phyloP scores from a whole-genome alignment of 2,797 vertebrate genomes.

The Xenopus petersii region DNA sequence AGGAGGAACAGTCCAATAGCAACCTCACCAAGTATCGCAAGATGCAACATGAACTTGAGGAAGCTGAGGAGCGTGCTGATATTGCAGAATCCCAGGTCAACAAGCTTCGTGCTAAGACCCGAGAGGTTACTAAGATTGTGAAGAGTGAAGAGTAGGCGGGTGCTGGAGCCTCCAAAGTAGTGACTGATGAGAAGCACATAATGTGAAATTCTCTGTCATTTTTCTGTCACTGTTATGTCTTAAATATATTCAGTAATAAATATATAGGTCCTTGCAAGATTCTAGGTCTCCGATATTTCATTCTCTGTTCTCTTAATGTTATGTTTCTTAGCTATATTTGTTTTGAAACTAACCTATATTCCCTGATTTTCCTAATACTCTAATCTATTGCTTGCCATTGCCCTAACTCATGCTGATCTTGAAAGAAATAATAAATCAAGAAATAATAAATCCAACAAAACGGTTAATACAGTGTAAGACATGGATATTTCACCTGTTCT shows the following conservation, averaged over 20 bases:
- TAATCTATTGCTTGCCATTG: too few species aligned
- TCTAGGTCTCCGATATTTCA: too few species aligned
- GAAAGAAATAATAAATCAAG: too few species aligned
- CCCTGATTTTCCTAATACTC: too few species aligned
- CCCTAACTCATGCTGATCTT: too few species aligned
- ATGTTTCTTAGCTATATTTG: too few species aligned
- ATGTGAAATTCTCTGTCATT: constrained; percentile 24
- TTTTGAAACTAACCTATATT: too few species aligned
- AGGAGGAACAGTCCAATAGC: constrained; percentile 88
- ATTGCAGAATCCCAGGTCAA: constrained; percentile 91
- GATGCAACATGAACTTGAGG: constrained; percentile 85
- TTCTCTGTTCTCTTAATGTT: too few species aligned
- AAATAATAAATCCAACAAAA: too few species aligned
- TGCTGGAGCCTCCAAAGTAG: background rate
- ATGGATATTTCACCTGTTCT: too few species aligned
- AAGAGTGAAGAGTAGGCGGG: constrained; percentile 33
- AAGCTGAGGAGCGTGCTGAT: constrained; percentile 84
- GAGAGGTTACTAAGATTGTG: constrained; percentile 62
- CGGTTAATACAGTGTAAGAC: too few species aligned
- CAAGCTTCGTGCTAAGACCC: constrained; percentile 83
- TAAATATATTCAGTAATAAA: constrained; percentile 33
- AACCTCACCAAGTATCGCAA: constrained; percentile 83
- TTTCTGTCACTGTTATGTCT: constrained; percentile 13
- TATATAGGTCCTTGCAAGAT: constrained; percentile 35
- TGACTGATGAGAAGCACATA: constrained; percentile 20